Conservation (phyloP, 2,888 invertebrate species). For the Noctua janthe region DNA sequence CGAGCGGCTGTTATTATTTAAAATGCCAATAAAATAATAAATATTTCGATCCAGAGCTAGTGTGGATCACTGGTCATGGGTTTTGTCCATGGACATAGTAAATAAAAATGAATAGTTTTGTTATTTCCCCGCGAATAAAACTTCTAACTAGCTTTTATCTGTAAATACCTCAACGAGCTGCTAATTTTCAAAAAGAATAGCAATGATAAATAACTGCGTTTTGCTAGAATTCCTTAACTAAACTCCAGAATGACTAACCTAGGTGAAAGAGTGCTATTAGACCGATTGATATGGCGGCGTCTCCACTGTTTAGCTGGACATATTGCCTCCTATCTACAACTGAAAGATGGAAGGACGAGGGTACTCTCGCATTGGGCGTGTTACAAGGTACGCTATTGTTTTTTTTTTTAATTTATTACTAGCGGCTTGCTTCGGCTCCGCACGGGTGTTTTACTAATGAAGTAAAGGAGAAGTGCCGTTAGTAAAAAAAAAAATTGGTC, state of each 20-base stretch:
- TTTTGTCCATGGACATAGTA: too few relatives aligned
- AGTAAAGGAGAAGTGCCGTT: not conserved
- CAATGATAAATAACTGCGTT: not conserved
- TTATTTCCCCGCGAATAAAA: not conserved
- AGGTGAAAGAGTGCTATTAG: constrained; percentile 94
- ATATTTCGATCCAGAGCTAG: too few relatives aligned
- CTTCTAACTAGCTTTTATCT: not conserved
- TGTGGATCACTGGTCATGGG: too few relatives aligned
- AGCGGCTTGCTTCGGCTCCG: not conserved
- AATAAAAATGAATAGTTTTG: not conserved
- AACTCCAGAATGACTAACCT: constrained; percentile 89
- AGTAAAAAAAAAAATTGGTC: not conserved
- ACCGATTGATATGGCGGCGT: constrained; percentile 96
- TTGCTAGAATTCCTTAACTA: constrained; percentile 50
- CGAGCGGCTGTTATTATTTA: too few relatives aligned
- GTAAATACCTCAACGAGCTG: not conserved
- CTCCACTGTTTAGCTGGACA: constrained; percentile 97
- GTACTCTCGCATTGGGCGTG: constrained; percentile 99
- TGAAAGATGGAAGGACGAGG: constrained; percentile 96
- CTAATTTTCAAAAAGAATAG: not conserved
- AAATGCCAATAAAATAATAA: not conserved
- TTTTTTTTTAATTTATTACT: not conserved
- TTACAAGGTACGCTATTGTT: constrained; percentile 93
- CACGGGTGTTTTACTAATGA: not conserved
- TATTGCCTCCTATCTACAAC: constrained; percentile 96